Base-by-base conservation (phyloP, 2,797 vertebrate species). In the Taeniopygia guttata region DNA sequence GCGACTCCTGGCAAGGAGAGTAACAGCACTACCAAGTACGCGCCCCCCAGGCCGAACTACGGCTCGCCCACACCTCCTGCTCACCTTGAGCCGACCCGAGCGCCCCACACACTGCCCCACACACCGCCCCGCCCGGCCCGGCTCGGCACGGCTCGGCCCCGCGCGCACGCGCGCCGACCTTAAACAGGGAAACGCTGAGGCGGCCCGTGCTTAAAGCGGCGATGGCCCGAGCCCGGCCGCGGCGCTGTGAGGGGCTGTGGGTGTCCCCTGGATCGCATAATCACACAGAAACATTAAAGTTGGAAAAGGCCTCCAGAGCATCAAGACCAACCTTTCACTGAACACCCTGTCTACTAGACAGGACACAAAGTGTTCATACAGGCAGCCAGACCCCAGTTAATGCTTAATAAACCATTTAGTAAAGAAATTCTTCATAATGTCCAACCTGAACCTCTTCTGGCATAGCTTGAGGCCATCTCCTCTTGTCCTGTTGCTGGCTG, bases 141-240 rank as follows among this genome's bases (percentile, higher is more conserved):
- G 62, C 29, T 42, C 16, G 3, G 43, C 16, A n/a, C 16, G 3
- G 43, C 16, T n/a, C 18, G 1, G 5, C 23, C 27, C 22, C 3
- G 5, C 15, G 51, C 94, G 82, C 85, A 27, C 4, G 91, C 88
- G 84, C 78, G 7, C 3, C 2, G 5, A 0, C 26, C 43, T 55
- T n/a, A 54, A 34, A 27, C 26, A 3, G 16, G 58, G 22, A 9
- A 13, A 10, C 0, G 5, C 13, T 0, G n/a, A 0, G 2, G 0
- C 0, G 1, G 0, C 0, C 18, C 12, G 0, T 0, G 4, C 9
- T 76, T 80, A 70, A 89, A 89, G 69, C 29, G 63, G 75, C 56
- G 14, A 43, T 27, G 36, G 0, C 5, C 13, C 1, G 1, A 2
- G 7, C 6, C 2, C 0, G 16, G 1, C 3, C 1, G 0, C 0